A percentile compares a stretch with the other conserved stretches of the same genome.
Conservation (phyloP, 2,888 invertebrate genomes). For the Megamerina dolium region DNA sequence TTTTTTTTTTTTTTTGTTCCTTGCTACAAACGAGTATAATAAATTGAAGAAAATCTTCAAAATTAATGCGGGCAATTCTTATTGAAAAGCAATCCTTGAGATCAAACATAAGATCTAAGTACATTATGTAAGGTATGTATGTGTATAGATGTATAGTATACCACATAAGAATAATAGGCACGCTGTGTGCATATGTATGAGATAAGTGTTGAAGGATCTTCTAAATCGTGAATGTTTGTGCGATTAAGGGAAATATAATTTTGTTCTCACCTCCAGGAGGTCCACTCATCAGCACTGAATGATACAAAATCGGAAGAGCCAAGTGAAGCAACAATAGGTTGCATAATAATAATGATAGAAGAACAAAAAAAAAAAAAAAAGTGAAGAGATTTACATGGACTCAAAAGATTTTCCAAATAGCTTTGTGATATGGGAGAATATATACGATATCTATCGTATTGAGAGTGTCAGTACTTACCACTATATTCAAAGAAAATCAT, state of each 20-base stretch:
- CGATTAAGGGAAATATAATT: conserved; percentile 17
- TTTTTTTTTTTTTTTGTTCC: too few relatives aligned
- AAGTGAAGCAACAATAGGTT: background rate
- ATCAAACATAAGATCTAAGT: conserved; percentile 35
- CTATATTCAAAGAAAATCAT: too few relatives aligned
- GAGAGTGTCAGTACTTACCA: too few relatives aligned
- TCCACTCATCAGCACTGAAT: conserved; percentile 37
- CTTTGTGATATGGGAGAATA: too few relatives aligned
- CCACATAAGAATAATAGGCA: too few relatives aligned
- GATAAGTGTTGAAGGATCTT: background rate
- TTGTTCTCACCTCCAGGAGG: conserved; percentile 49
- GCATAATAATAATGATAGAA: background rate
- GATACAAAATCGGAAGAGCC: conserved; percentile 3
- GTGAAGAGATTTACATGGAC: conserved; percentile 11
- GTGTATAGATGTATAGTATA: too few relatives aligned
- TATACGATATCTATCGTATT: too few relatives aligned
- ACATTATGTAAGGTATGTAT: too few relatives aligned
- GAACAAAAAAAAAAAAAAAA: conserved; percentile 4
- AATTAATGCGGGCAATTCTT: conserved; percentile 22
- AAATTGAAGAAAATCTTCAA: too few relatives aligned
- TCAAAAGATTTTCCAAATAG: conserved; percentile 18
- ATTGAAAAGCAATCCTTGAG: conserved; percentile 26
- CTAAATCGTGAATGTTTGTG: background rate
- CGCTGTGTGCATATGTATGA: too few relatives aligned
- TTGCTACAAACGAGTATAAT: too few relatives aligned